Evolutionary conservation across 2,888 invertebrate genomes (phyloP), one percentile per base, ranked within the genome.

Genomic region (Ophion costatus): DNA sequence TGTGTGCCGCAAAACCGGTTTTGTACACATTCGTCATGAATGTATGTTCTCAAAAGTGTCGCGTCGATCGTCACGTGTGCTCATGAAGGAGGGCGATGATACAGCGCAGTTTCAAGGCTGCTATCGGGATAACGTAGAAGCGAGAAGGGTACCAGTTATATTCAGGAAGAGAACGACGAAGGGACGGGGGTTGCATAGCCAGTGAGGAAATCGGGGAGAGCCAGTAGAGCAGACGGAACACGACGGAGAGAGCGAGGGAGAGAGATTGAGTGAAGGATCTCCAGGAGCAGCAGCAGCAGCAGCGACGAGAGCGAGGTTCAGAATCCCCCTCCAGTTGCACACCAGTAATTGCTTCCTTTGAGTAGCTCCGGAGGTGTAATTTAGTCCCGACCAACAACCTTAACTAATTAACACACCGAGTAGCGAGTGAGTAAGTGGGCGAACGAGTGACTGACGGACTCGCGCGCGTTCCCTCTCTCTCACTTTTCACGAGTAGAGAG

Each of bases 341-440:
- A 91, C 93, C 93, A 93, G 93, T 94, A 94, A 94, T 94, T 94
- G 94, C 94, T 94, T 94, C 94, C 94, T 94, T 94, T 94, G 94
- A 94, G 94, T 93, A 93, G 93, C 92, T 93, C 91, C 92, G 93
- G 93, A 94, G 93, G 94, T 94, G 94, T 94, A 94, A 94, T 94
- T 94, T 94, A 94, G 93, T 94, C 93, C 92, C 94, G 92, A 94
- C 93, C 94, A 94, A 94, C 94, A 94, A 94, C 94, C 94, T 94
- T 94, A 94, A 94, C 94, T 94, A 94, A 94, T 94, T 94, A 94
- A 94, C 94, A 93, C 94, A 94, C 92, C 93, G 91, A 93, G 92
- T 92, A 92, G 92, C 91, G 92, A 90, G 92, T 89, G 90, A 90
- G 90, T 89, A 90, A 91, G 90, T 88, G 91, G 90, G 89, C 90